Evolutionary conservation across 2,888 invertebrate genomes (phyloP).

Genomic region (Ennomos erosarius): DNA sequence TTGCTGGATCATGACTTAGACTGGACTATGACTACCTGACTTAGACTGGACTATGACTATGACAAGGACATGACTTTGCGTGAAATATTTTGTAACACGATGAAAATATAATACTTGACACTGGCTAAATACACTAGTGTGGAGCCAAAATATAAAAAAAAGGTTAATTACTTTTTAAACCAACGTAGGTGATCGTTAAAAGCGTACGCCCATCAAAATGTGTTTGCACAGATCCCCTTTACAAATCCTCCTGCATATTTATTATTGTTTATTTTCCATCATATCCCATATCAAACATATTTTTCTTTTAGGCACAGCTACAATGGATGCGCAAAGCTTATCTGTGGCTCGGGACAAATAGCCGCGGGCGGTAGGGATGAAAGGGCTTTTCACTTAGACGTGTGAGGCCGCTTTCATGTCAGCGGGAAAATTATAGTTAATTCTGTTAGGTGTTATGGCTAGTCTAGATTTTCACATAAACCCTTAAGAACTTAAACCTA

Average conservation of each 20-base stretch:
- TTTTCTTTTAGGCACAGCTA: slow-evolving; percentile 40
- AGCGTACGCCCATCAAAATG: background rate
- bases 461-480: slow-evolving; percentile 6
- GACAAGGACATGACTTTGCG: no score
- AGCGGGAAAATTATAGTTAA: slow-evolving; percentile 21
- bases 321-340: slow-evolving; percentile 51
- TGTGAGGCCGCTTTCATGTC: slow-evolving; percentile 47
- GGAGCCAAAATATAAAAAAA: no score
- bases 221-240: background rate
- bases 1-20: no score
- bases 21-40: no score
- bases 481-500: background rate
- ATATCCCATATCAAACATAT: slow-evolving; percentile 26
- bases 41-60: no score
- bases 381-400: slow-evolving; percentile 52
- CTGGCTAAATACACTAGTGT: no score
- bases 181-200: no score
- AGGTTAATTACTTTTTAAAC: no score
- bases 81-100: no score
- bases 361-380: slow-evolving; percentile 50
- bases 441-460: slow-evolving; percentile 13
- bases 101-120: no score
- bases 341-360: slow-evolving; percentile 54
- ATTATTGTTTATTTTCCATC: slow-evolving; percentile 24
- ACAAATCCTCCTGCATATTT: slow-evolving; percentile 10